Evolutionary conservation across 2,113 vertebrate species (phyloP).

Genomic region (Rousettus leschenaultii): DNA sequence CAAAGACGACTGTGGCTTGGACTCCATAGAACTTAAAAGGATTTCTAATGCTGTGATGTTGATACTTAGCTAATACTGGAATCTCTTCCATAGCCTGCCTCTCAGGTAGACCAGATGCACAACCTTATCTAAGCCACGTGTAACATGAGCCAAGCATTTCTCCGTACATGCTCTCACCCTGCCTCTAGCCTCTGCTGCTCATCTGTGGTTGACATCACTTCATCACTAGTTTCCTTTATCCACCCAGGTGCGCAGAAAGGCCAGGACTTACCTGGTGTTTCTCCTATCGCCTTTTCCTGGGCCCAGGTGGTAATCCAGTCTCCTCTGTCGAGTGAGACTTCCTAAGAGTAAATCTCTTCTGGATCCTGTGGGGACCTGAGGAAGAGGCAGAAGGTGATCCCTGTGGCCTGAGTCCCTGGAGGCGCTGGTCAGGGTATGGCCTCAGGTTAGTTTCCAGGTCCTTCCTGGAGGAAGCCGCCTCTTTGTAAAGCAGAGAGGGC

Average conservation of each 20-base stretch:
- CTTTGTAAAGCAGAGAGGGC: background rate
- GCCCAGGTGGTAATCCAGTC: background rate
- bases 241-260: background rate
- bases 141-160: fast-evolving
- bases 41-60: background rate
- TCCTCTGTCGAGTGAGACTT: background rate
- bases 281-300: background rate
- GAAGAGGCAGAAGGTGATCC: background rate
- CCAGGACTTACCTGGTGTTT: background rate
- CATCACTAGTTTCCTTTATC: background rate
- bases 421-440: too few species aligned
- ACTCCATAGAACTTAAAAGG: background rate
- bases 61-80: background rate
- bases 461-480: background rate
- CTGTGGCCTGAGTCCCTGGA: background rate
- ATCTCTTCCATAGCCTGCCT: background rate
- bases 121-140: background rate
- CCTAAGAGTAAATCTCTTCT: background rate
- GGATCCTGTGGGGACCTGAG: background rate
- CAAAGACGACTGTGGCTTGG: background rate
- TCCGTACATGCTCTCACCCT: fast-evolving
- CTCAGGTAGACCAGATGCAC: background rate
- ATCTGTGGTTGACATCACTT: background rate
- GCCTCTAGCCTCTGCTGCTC: background rate
- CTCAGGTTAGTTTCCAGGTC: background rate